Percentiles rank a stretch among this genome's conserved stretches.
Evolutionary conservation across 2,113 vertebrate species (phyloP).

Genomic region (Pituophis catenifer): DNA sequence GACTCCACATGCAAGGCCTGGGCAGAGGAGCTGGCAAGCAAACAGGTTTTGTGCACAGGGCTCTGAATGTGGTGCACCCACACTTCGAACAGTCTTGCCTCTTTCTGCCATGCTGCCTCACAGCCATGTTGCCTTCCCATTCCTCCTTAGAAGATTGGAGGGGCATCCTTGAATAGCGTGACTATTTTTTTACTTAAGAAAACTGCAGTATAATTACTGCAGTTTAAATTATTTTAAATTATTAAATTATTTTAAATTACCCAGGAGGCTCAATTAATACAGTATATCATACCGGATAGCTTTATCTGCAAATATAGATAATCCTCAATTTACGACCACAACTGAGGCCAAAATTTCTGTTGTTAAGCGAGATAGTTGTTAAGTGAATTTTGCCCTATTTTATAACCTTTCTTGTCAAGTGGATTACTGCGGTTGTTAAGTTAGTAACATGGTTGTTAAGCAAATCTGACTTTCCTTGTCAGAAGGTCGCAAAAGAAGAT

Average conservation of each 20-base stretch:
- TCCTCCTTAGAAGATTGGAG: background rate
- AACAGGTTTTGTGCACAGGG: background rate
- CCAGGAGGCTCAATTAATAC: slow-evolving; percentile 40
- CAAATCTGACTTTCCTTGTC: background rate
- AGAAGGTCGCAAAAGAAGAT: background rate
- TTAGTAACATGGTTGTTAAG: background rate
- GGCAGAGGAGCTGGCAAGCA: background rate
- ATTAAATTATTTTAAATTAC: background rate
- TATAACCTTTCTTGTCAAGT: background rate
- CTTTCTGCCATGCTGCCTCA: too few species aligned
- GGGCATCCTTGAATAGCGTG: background rate
- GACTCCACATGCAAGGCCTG: background rate
- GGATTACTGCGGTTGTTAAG: background rate
- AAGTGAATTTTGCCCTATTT: background rate
- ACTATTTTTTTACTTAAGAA: background rate
- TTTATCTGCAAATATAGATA: slow-evolving; percentile 7
- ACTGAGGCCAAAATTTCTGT: background rate
- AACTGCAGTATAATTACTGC: background rate
- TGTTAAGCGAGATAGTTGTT: background rate
- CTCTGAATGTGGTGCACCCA: background rate
- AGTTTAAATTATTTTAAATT: background rate
- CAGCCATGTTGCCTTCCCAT: background rate
- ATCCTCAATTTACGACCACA: background rate
- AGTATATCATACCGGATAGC: slow-evolving; percentile 39
- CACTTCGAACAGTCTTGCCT: too few species aligned